Conservation (phyloP, 1,140 invertebrate genomes). For the Drosophila navojoa region DNA sequence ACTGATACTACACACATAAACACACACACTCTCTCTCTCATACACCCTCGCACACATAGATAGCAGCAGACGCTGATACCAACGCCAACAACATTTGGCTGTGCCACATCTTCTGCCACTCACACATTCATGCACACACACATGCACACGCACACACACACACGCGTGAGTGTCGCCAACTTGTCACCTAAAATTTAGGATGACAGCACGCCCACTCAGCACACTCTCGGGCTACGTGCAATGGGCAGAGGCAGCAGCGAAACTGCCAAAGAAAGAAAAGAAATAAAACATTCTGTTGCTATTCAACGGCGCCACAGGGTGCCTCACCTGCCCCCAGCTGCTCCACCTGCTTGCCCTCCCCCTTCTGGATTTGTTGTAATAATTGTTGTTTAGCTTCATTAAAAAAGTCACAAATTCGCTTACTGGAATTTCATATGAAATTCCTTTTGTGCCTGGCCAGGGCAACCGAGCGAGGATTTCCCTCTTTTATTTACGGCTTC, state of each 20-base stretch:
- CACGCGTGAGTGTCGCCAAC: constrained; percentile 11
- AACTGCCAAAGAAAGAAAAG: constrained; percentile 1
- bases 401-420: constrained; percentile 78
- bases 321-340: neutral
- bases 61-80: neutral
- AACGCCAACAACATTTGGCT: neutral
- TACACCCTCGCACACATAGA: neutral
- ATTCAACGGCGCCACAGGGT: constrained; percentile 22
- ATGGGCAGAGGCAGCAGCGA: too few relatives aligned
- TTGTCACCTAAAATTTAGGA: constrained; percentile 45
- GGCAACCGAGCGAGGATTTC: constrained; percentile 5
- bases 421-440: constrained; percentile 72
- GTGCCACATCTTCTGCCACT: neutral
- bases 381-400: constrained; percentile 79
- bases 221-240: too few relatives aligned
- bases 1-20: constrained; percentile 14
- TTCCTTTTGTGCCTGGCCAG: constrained; percentile 54
- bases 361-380: constrained; percentile 65
- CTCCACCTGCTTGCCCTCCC: neutral
- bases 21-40: constrained; percentile 3
- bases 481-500: constrained; percentile 38
- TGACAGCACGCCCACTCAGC: constrained; percentile 10
- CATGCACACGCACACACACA: neutral
- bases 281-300: constrained; percentile 45
- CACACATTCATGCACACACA: neutral